Conservation (phyloP, 2,113 vertebrate species). For the Cochlearius cochlearius region DNA sequence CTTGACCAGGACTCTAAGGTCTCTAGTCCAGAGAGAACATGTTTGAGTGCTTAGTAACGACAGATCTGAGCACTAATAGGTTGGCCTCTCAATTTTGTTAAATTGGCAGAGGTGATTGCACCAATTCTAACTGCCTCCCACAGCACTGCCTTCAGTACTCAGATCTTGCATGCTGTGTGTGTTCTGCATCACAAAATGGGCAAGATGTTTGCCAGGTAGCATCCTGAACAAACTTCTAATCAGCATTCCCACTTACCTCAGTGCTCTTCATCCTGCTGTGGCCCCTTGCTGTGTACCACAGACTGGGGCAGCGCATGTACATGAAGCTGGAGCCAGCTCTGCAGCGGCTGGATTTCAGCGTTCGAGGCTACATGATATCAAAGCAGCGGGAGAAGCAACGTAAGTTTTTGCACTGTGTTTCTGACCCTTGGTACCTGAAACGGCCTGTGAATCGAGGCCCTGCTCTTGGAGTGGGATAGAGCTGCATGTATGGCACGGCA, state of each 20-base stretch:
- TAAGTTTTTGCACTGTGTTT: slow-evolving; percentile 67
- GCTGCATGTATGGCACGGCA: background rate
- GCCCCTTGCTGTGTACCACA: slow-evolving; percentile 87
- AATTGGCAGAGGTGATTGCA: background rate
- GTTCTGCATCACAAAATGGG: accelerated
- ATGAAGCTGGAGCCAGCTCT: slow-evolving; percentile 86
- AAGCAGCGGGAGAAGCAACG: slow-evolving; percentile 88
- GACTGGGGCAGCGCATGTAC: slow-evolving; percentile 80
- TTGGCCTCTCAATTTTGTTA: background rate
- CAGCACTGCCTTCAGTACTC: background rate
- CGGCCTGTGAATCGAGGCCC: background rate
- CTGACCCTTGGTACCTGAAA: background rate
- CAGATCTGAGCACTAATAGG: background rate
- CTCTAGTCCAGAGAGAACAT: background rate
- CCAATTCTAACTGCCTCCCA: accelerated
- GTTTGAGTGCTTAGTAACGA: background rate
- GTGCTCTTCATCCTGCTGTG: slow-evolving; percentile 84
- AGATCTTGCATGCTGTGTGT: background rate
- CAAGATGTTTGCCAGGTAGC: background rate
- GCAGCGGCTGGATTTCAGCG: slow-evolving; percentile 91
- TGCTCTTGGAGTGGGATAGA: accelerated
- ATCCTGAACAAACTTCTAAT: background rate
- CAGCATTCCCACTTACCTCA: slow-evolving; percentile 28
- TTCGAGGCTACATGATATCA: slow-evolving; percentile 87
- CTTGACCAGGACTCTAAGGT: background rate